Percentiles rank a stretch among this genome's conserved stretches.
These are phyloP conservation scores for Leuciscus idus DNA, from an alignment of 2,113 vertebrate genomes.

Conservation along the genomic window DNA sequence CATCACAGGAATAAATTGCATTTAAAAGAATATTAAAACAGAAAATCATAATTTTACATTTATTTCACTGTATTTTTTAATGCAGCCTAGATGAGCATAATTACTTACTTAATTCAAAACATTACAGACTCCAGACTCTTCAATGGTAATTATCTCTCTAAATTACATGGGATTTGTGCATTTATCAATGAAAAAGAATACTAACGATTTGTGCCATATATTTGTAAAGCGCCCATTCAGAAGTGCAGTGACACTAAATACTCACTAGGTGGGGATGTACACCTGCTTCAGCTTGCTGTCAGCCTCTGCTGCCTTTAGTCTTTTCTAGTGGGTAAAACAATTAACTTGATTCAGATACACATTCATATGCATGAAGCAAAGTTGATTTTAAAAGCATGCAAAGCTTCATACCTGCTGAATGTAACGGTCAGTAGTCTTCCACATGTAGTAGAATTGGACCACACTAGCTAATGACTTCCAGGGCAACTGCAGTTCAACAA, in stretches of 20 bases:
- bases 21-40: not conserved
- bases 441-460: conserved; percentile 97
- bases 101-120: not conserved
- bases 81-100: not conserved
- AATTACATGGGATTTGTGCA: not conserved
- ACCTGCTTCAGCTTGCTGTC: conserved; percentile 95
- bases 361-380: not conserved
- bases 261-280: conserved; percentile 95
- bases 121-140: too few relatives aligned
- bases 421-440: conserved; percentile 96
- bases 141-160: too few relatives aligned
- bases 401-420: conserved; percentile 84
- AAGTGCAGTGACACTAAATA: conserved; percentile 51
- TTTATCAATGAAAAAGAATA: not conserved
- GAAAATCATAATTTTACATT: not conserved
- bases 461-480: conserved; percentile 96
- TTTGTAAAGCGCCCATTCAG: not conserved
- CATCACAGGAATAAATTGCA: not conserved
- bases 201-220: not conserved
- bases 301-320: conserved; percentile 91
- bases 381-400: not conserved
- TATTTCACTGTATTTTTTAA: not conserved
- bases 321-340: conserved; percentile 76
- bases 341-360: not conserved
- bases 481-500: conserved; percentile 77